Evolutionary conservation across 2,113 vertebrate species (phyloP), one percentile per base, ranked within the genome.

Genomic region (Felis catus): DNA sequence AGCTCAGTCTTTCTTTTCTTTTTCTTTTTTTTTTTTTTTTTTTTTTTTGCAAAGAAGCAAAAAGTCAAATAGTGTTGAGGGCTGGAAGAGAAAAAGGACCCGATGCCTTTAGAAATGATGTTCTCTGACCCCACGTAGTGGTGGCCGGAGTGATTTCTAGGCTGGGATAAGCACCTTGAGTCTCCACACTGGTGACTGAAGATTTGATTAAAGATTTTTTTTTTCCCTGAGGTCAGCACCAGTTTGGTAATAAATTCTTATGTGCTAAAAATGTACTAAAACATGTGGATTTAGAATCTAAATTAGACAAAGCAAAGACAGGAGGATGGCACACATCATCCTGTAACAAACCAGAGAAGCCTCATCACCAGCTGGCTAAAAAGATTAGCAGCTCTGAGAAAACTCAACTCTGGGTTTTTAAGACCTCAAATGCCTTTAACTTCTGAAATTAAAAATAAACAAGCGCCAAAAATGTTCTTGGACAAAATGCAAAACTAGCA

Each of bases 91-190:
- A 29, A 53, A 68, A 89, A 58, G 14, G 23, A 63, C n/a, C 45
- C 48, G 48, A 3, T 14, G 73, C 39, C 88, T 97, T 79, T 16
- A 61, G 63, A 96, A 97, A 91, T 4, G 5, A 36, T 80, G 95
- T 88, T n/a, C 70, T 98, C 88, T 95, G 94, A 80, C 71, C 31
- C 97, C 95, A 95, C 92, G 97, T 97, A 94, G 96, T 83, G 98
- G 97, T 45, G 15, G 14, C 11, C 39, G 45, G 7, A 25, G 70
- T 27, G 79, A 92, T 63, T 89, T 55, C 66, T 86, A n/a, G 36
- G 63, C 39, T 12, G 29, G 4, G 5, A 61, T 29, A 66, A 55
- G 58, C 27, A 8, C 16, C 45, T 85, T 39, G 11, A 41, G 31
- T 39, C 29, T 92, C 8, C 21, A 4, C 78, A 51, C 9, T 3